Evolutionary conservation across 2,113 vertebrate genomes (phyloP).

Genomic region (Nothobranchius furzeri): DNA sequence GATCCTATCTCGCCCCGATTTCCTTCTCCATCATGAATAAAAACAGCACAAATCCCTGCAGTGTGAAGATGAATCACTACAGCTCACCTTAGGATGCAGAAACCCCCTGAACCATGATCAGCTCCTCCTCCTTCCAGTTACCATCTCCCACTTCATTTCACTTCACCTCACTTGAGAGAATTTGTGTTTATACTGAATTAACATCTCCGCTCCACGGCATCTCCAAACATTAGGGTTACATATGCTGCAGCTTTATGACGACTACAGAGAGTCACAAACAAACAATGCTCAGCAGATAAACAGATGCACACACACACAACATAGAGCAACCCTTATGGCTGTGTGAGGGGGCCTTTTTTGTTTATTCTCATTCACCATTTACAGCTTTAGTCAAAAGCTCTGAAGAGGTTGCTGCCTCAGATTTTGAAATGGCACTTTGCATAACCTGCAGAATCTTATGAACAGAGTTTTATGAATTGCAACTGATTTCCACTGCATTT

Average conservation of each 20-base stretch:
- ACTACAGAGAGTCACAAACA: constrained; percentile 4
- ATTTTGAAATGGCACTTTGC: too few species aligned
- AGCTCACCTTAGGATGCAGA: constrained; percentile 48
- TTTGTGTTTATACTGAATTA: constrained; percentile 25
- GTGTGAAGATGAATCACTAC: constrained; percentile 54
- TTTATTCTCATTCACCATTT: background rate
- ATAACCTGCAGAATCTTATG: too few species aligned
- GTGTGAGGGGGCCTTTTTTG: background rate
- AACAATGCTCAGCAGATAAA: background rate
- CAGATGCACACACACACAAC: too few species aligned
- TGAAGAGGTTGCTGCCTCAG: too few species aligned
- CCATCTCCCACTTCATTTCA: constrained; percentile 3
- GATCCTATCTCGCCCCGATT: constrained; percentile 41
- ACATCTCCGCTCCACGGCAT: constrained; percentile 3
- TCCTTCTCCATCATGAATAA: constrained; percentile 49
- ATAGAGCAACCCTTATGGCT: too few species aligned
- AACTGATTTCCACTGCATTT: too few species aligned
- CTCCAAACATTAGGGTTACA: constrained; percentile 17
- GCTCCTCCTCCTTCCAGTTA: background rate
- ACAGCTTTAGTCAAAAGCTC: too few species aligned
- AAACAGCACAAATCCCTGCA: constrained; percentile 61
- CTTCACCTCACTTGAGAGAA: constrained; percentile 16
- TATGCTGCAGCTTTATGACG: background rate
- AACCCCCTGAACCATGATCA: too few species aligned
- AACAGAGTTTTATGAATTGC: too few species aligned